Evolutionary conservation across 2,113 vertebrate species (phyloP).

Genomic region (Ahaetulla prasina): DNA sequence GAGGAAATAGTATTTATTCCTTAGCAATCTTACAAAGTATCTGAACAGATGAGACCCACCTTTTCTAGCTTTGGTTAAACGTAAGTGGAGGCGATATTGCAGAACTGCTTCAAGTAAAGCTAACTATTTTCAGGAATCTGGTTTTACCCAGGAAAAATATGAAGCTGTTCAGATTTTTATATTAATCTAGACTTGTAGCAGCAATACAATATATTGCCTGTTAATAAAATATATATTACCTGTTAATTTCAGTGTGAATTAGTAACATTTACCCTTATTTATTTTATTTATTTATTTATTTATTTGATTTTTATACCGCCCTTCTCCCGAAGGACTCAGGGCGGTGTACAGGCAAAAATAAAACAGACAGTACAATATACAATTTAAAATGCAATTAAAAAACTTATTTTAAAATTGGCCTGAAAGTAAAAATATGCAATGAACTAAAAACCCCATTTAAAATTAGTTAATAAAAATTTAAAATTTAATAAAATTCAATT

Average conservation of each 20-base stretch:
- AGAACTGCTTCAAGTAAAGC: slow-evolving; percentile 36
- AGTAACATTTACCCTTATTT: neutral
- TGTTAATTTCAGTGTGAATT: neutral
- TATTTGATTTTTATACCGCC: too few relatives aligned
- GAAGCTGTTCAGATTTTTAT: neutral
- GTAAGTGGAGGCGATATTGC: slow-evolving; percentile 40
- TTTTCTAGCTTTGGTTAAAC: slow-evolving; percentile 58
- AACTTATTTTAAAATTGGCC: too few relatives aligned
- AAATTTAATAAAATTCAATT: too few relatives aligned
- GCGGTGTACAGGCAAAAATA: too few relatives aligned
- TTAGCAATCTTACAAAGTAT: slow-evolving; percentile 89
- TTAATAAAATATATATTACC: neutral
- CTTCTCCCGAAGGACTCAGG: too few relatives aligned
- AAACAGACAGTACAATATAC: too few relatives aligned
- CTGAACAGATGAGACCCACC: slow-evolving; percentile 76
- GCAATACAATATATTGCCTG: neutral
- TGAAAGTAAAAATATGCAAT: too few relatives aligned
- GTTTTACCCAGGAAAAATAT: neutral
- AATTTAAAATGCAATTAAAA: too few relatives aligned
- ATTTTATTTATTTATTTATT: too few relatives aligned
- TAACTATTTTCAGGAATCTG: neutral
- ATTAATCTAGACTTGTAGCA: neutral
- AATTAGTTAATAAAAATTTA: too few relatives aligned
- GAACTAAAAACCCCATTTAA: too few relatives aligned
- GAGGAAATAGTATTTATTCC: slow-evolving; percentile 89